A percentile compares a stretch with the other conserved stretches of the same genome.
phyloP scores from a whole-genome alignment of 2,888 invertebrate genomes.

The Nymphalis c-album region DNA sequence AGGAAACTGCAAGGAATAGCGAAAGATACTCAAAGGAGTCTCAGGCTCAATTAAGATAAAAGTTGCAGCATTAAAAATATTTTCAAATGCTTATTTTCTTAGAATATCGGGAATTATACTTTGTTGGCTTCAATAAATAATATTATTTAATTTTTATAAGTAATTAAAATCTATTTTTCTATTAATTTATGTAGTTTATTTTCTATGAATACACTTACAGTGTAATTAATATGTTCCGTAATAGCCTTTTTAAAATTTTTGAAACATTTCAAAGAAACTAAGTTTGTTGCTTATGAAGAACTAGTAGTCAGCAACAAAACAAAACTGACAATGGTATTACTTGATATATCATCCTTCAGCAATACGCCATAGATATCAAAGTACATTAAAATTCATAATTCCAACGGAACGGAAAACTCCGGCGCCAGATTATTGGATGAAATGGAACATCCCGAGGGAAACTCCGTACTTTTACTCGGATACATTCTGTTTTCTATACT shows the following conservation, averaged over 20 bases:
- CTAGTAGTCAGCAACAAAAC: constrained; percentile 1
- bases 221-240: too few relatives aligned
- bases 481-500: not conserved
- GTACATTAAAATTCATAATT: constrained; percentile 26
- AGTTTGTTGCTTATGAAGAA: not conserved
- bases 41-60: too few relatives aligned
- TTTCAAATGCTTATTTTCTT: too few relatives aligned
- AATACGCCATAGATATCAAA: not conserved
- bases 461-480: not conserved
- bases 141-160: too few relatives aligned
- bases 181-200: too few relatives aligned
- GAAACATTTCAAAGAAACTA: not conserved
- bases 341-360: not conserved
- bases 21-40: too few relatives aligned
- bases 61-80: too few relatives aligned
- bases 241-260: not conserved
- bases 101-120: too few relatives aligned
- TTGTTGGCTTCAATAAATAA: too few relatives aligned
- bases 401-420: constrained; percentile 21
- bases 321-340: not conserved
- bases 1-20: too few relatives aligned
- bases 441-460: constrained; percentile 4
- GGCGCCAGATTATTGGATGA: constrained; percentile 21
- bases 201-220: too few relatives aligned
- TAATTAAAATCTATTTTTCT: too few relatives aligned